Base-by-base conservation (phyloP, 1,140 invertebrate genomes). In the Luehdorfia chinensis region DNA sequence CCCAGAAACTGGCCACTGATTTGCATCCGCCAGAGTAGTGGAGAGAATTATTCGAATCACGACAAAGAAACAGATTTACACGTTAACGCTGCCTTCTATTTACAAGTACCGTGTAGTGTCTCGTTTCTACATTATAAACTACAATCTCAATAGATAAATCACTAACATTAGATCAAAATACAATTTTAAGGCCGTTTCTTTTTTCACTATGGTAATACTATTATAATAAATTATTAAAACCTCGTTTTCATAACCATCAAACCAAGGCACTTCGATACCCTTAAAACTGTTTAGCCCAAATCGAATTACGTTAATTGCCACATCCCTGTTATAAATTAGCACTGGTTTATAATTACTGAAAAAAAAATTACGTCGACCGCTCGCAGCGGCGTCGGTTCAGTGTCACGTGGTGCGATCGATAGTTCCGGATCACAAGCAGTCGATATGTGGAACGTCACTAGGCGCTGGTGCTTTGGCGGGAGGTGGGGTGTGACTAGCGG, bases 1-100 rank as follows among this genome's bases (percentile, higher is more conserved):
- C 61, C 65, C 65, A 61, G 39, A 56, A 55, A 64, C 46, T 58
- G 58, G 52, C 49, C 51, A 54, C 45, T 47, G 47, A 11, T 30
- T 45, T 28, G 21, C 31, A 57, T 50, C 53, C 47, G 37, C 60
- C 47, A 34, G 36, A 50, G 39, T 51, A 65, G 61, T 62, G 65
- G 61, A 68, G 58, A 57, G 46, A 45, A 53, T 37, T 21, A 44
- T 43, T 43, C 15, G 39, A 43, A 43, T 28, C 23, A 41, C n/a
- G n/a, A n/a, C 36, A 41, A 41, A 1, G 39, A 30, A 19, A 43
- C 15, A 2, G 14, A 27, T 13, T 9, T 23, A 39, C 19, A 43
- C 25, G 27, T 28, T 28, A 16, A 14, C 11, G 39, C 16, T 23
- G 25, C 12, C 21, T 28, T 43, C 39, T 43, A 43, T 43, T 43